These are phyloP conservation scores for Torymus aiolomorphi DNA, from an alignment of 2,888 invertebrate genomes.

Conservation along the genomic window DNA sequence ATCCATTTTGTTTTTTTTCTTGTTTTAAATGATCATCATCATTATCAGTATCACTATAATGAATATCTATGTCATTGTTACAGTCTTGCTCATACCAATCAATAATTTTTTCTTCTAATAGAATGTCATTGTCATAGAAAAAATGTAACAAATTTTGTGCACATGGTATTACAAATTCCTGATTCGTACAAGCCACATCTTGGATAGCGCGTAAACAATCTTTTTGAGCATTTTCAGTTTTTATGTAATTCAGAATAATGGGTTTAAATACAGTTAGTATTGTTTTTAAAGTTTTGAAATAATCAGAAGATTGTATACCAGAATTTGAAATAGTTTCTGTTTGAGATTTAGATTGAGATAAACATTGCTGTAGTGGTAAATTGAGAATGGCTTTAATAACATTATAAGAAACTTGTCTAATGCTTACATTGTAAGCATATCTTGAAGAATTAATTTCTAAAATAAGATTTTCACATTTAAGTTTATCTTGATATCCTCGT, in stretches of 20 bases:
- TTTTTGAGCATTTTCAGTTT: constrained; percentile 86
- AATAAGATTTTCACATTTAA: constrained; percentile 93
- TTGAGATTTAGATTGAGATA: constrained; percentile 64
- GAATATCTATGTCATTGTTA: not conserved
- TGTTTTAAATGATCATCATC: constrained; percentile 75
- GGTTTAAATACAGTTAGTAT: constrained; percentile 85
- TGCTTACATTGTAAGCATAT: constrained; percentile 95
- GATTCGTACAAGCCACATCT: constrained; percentile 83
- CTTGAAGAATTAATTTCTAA: constrained; percentile 97
- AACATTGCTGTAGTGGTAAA: constrained; percentile 77
- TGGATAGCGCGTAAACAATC: constrained; percentile 91
- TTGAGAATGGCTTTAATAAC: constrained; percentile 90
- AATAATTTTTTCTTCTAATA: constrained; percentile 88
- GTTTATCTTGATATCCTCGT: constrained; percentile 91
- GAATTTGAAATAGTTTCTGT: constrained; percentile 64
- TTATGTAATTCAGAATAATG: constrained; percentile 92
- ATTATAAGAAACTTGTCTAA: constrained; percentile 90
- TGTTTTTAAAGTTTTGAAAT: constrained; percentile 81
- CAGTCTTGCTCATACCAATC: constrained; percentile 83
- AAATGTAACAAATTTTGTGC: constrained; percentile 85
- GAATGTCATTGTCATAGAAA: constrained; percentile 89
- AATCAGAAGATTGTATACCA: constrained; percentile 72
- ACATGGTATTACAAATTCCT: constrained; percentile 80
- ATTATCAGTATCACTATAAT: constrained; percentile 72
- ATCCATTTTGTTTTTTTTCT: constrained; percentile 63